phyloP scores from a whole-genome alignment of 2,888 invertebrate genomes.

The Homarus gammarus region DNA sequence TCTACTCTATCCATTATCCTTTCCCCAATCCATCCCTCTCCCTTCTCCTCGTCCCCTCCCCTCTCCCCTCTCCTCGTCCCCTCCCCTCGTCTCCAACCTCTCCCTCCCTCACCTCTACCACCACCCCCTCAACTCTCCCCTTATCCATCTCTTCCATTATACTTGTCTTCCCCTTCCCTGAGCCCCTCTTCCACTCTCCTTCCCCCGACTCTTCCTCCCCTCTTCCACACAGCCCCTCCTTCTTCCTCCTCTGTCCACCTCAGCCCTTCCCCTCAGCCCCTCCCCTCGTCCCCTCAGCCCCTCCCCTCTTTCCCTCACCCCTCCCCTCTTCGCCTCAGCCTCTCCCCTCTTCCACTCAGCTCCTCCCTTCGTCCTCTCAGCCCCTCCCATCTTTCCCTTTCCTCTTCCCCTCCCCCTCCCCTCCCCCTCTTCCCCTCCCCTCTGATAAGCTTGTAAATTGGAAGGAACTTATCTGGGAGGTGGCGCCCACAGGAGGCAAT shows the following conservation, averaged over 20 bases:
- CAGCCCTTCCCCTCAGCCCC: neutral
- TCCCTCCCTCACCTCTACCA: neutral
- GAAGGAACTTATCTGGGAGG: conserved; percentile 4
- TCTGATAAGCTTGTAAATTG: conserved; percentile 13
- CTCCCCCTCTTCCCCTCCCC: neutral
- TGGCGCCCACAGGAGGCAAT: neutral
- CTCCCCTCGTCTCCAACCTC: too few species aligned
- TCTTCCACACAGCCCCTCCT: neutral
- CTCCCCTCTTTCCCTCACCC: neutral
- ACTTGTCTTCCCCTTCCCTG: too few species aligned
- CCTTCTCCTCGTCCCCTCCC: neutral
- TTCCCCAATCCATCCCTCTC: neutral
- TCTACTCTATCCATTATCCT: too few species aligned
- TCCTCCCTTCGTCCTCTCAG: neutral
- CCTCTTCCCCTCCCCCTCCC: neutral
- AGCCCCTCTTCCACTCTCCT: too few species aligned
- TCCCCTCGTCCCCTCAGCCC: neutral
- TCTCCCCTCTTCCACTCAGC: too few species aligned
- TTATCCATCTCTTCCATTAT: neutral
- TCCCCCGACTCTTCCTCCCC: neutral
- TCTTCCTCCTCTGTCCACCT: neutral
- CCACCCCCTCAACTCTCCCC: neutral
- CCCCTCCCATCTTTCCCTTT: neutral
- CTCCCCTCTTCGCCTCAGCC: neutral
- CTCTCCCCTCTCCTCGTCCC: neutral